phyloP scores from a whole-genome alignment of 2,797 vertebrate genomes.

The Zalophus californianus region DNA sequence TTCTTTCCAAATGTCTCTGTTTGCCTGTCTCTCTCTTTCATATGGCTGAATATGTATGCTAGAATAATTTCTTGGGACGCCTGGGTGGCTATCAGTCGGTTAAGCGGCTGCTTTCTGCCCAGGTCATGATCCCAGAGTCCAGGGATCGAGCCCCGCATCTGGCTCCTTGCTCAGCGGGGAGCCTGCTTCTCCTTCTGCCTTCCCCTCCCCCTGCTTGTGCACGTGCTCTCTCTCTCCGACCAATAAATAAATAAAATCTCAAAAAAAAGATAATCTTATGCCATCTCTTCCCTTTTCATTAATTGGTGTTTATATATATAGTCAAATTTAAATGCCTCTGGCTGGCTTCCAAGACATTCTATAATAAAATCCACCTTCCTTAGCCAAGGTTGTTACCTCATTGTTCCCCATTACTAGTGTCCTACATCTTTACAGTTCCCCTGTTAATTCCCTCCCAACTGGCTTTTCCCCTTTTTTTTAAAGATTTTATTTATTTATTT shows the following conservation, averaged over 20 bases:
- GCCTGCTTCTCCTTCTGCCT: background rate
- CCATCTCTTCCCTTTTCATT: constrained; percentile 20
- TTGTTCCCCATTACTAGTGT: background rate
- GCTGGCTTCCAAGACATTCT: background rate
- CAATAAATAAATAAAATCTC: background rate
- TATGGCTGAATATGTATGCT: background rate
- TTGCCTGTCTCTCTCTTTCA: background rate
- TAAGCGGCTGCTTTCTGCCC: background rate
- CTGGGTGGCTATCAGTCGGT: background rate
- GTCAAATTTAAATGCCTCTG: background rate
- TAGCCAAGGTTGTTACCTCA: background rate
- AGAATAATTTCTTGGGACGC: background rate
- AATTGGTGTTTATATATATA: background rate
- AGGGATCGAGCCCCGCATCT: background rate
- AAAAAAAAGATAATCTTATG: background rate
- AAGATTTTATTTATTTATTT: too few species aligned
- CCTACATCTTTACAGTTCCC: background rate
- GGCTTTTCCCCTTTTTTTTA: background rate
- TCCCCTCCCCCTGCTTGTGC: background rate
- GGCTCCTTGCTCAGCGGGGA: background rate
- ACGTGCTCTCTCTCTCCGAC: background rate
- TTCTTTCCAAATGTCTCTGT: constrained; percentile 11
- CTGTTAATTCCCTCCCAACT: background rate
- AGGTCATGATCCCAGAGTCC: background rate
- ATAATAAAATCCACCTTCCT: background rate